phyloP scores from a whole-genome alignment of 1,140 invertebrate genomes.

The Charaxes varanes region DNA sequence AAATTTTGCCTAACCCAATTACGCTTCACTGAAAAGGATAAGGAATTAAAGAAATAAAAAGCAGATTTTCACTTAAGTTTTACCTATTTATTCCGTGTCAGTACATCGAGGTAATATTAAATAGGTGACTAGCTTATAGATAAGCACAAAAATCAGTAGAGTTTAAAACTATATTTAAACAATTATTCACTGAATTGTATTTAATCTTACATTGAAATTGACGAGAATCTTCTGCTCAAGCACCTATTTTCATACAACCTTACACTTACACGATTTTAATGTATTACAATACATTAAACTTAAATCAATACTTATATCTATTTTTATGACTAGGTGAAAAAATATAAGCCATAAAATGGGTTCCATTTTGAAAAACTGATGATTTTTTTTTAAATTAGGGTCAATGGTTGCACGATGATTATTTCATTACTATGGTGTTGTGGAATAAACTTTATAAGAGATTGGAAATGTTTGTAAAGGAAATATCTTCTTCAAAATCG shows the following conservation, averaged over 20 bases:
- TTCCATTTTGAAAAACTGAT: conserved; percentile 7
- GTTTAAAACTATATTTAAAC: conserved; percentile 33
- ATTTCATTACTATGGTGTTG: too few relatives aligned
- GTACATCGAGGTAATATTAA: conserved; percentile 61
- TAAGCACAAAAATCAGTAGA: conserved; percentile 56
- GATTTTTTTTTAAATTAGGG: not conserved
- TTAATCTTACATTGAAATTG: conserved; percentile 62
- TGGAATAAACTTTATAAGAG: too few relatives aligned
- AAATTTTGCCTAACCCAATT: too few relatives aligned
- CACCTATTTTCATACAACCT: conserved; percentile 67
- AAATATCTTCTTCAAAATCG: too few relatives aligned
- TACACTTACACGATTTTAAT: conserved; percentile 42
- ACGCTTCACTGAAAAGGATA: too few relatives aligned
- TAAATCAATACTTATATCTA: conserved; percentile 11
- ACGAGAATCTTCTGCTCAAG: conserved; percentile 60
- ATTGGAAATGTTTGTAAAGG: too few relatives aligned
- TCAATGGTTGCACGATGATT: too few relatives aligned
- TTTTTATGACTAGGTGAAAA: conserved; percentile 15
- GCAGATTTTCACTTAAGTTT: too few relatives aligned
- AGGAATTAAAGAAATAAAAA: conserved; percentile 39
- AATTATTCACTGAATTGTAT: conserved; percentile 25
- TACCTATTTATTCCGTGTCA: conserved; percentile 56
- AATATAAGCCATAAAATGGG: conserved; percentile 19
- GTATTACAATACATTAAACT: conserved; percentile 10
- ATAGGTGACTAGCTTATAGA: conserved; percentile 52